Base-by-base conservation (phyloP, 1,140 invertebrate genomes). In the Listronotus bonariensis region DNA sequence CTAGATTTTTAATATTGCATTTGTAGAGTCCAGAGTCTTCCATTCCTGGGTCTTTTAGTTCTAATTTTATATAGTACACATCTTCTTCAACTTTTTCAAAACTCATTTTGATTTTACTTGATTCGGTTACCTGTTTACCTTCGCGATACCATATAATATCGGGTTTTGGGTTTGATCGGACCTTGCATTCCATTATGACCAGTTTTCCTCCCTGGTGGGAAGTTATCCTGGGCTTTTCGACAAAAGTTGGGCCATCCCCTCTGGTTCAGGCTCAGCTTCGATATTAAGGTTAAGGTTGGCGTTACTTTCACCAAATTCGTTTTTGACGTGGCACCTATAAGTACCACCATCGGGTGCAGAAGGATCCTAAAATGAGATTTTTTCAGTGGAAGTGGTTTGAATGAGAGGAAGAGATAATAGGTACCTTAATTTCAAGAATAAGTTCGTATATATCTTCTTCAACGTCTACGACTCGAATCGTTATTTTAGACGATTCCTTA, bases 221-320 rank as follows among this genome's bases (percentile, higher is more conserved):
- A 68, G 92, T 91, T 72, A 97, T 98, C 67, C 89, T 86, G 14
- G 97, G 97, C 80, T 99, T 99, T 78, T 98, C 96, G 41, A 96
- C 88, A 80, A 99, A 99, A n/a, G 92, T 96, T 55, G 97, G 97
- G 11, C 96, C 95, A 74, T 95, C 91, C 12, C 95, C 95, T 95
- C 92, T 1, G 89, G 89, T 79, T 95, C 93, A 0, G 91, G 89
- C 75, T 95, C 93, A 10, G 92, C 93, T 82, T 97, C 95, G 78
- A 99, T 98, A 80, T 99, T 99, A 48, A 99, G 82, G 77, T 97
- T 98, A 6, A 99, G 84, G 81, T 98, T 99, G 41, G 97, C 97
- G 80, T 98, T 99, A 68, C 94, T 96, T 83, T 99, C 96, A 53
- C 97, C 97, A 77, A 89, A 92, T 79, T 96, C 94, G 79, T 99